Conservation (phyloP, 2,888 invertebrate genomes). For the Drosophila flavopinicola region DNA sequence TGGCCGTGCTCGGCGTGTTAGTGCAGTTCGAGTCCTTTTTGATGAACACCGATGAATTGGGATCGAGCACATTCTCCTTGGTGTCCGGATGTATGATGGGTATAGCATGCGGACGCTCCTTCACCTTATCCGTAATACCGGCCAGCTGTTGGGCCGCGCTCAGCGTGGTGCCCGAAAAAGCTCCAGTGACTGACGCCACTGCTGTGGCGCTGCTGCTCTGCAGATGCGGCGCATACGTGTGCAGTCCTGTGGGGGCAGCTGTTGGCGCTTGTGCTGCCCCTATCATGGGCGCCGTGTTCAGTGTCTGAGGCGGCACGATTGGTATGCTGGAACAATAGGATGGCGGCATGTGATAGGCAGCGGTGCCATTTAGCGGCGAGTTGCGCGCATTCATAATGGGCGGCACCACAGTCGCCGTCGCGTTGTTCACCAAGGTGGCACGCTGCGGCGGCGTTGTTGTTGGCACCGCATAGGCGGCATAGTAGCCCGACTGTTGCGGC, state of each 20-base stretch:
- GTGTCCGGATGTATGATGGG: constrained; percentile 83
- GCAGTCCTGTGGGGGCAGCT: constrained; percentile 46
- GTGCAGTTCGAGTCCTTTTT: constrained; percentile 61
- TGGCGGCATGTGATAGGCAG: constrained; percentile 65
- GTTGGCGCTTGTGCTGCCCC: constrained; percentile 50
- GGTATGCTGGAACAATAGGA: constrained; percentile 66
- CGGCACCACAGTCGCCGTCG: constrained; percentile 40
- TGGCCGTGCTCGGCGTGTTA: constrained; percentile 53
- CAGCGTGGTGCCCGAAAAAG: constrained; percentile 41
- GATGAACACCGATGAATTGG: constrained; percentile 58
- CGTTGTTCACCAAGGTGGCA: constrained; percentile 55
- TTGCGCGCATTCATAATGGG: constrained; percentile 58
- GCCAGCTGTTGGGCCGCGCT: constrained; percentile 10
- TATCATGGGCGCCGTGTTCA: constrained; percentile 55
- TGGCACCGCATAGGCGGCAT: constrained; percentile 55
- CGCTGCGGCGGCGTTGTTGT: constrained; percentile 64
- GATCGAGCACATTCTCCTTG: constrained; percentile 77
- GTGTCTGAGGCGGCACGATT: constrained; percentile 48
- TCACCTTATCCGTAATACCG: constrained; percentile 46
- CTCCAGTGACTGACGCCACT: constrained; percentile 28
- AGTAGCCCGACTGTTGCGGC: constrained; percentile 54
- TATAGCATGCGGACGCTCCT: constrained; percentile 79
- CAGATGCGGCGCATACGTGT: constrained; percentile 48
- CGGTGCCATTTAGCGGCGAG: constrained; percentile 61
- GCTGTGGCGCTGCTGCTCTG: constrained; percentile 43